Conservation (phyloP, 2,888 invertebrate species). For the Odontothrips loti region DNA sequence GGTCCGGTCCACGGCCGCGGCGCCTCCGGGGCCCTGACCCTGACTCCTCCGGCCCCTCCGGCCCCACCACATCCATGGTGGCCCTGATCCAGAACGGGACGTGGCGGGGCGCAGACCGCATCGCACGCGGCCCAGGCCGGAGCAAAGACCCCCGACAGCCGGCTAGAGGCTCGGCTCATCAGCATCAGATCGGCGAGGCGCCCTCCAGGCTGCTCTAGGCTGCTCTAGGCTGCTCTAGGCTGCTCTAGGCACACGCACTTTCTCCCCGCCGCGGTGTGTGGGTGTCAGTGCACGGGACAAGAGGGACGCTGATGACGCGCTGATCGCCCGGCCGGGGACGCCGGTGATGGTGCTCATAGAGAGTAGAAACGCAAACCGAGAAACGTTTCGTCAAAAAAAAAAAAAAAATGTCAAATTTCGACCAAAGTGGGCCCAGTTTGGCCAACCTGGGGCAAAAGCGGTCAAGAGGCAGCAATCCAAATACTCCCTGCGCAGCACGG, state of each 20-base stretch:
- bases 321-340: background rate
- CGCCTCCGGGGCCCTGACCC: background rate
- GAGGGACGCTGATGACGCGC: background rate
- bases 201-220: too few species aligned
- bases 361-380: too few species aligned
- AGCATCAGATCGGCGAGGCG: background rate
- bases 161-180: background rate
- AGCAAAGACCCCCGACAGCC: background rate
- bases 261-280: too few species aligned
- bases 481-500: too few species aligned
- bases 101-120: background rate
- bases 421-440: too few species aligned
- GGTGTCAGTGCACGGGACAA: background rate
- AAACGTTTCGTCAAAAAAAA: too few species aligned
- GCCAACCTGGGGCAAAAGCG: too few species aligned
- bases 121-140: background rate
- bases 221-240: background rate
- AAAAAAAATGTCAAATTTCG: too few species aligned
- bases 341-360: background rate
- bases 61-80: too few species aligned
- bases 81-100: background rate
- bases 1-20: background rate
- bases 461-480: too few species aligned
- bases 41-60: background rate
- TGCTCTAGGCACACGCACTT: background rate